Evolutionary conservation across 2,113 vertebrate genomes (phyloP).

Genomic region (Ctenodactylus gundi): DNA sequence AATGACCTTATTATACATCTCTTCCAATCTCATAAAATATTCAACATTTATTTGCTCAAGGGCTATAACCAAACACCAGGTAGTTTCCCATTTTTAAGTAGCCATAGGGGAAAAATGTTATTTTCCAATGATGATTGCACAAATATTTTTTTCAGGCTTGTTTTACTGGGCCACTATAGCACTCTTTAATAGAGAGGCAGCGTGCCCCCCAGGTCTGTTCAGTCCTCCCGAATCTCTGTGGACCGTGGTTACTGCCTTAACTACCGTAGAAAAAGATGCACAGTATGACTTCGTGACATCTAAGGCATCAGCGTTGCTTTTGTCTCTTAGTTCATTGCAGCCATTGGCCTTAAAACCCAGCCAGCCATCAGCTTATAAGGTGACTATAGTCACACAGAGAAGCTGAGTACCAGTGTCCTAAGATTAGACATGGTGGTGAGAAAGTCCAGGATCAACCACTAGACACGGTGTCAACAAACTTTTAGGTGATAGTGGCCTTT

Average conservation of each 20-base stretch:
- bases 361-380: not conserved
- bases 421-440: too few relatives aligned
- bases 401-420: too few relatives aligned
- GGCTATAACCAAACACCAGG: not conserved
- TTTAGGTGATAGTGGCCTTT: not conserved
- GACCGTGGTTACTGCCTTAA: not conserved
- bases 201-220: not conserved
- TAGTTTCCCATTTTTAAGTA: not conserved
- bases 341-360: not conserved
- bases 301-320: not conserved
- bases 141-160: not conserved
- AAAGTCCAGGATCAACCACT: not conserved
- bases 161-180: not conserved
- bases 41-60: not conserved
- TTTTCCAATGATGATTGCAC: not conserved
- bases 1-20: not conserved
- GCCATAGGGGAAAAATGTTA: not conserved
- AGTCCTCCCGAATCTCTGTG: not conserved
- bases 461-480: not conserved
- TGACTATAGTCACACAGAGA: not conserved
- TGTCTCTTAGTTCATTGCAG: not conserved
- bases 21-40: not conserved
- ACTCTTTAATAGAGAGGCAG: not conserved
- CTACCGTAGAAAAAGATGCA: not conserved
- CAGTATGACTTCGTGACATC: not conserved